Conservation (phyloP, 2,888 invertebrate genomes). For the Pristionchus exspectatus region DNA sequence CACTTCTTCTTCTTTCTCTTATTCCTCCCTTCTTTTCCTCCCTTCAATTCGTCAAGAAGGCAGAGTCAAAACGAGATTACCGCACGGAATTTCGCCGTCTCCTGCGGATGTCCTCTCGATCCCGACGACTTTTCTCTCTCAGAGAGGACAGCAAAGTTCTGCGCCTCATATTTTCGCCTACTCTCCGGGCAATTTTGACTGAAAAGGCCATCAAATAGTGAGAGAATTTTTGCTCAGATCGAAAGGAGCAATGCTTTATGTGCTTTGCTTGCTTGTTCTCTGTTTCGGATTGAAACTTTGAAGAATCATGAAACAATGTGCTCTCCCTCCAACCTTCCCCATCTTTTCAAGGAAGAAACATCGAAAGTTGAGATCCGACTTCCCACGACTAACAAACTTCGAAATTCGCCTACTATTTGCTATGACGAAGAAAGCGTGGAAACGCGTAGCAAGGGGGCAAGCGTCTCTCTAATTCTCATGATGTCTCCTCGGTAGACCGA, state of each 20-base stretch:
- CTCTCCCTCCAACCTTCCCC: too few relatives aligned
- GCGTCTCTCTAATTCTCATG: background rate
- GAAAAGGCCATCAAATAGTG: background rate
- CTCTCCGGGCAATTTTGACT: background rate
- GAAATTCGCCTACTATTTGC: background rate
- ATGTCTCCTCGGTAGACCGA: background rate
- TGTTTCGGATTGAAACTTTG: too few relatives aligned
- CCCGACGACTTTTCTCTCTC: background rate
- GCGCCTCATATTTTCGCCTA: background rate
- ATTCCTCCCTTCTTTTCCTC: constrained; percentile 55
- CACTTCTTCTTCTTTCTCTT: constrained; percentile 17
- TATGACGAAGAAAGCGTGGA: background rate
- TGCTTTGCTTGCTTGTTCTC: too few relatives aligned
- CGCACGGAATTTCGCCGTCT: constrained; percentile 14
- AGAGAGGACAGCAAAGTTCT: background rate
- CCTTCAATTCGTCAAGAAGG: constrained; percentile 43
- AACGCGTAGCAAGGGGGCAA: background rate
- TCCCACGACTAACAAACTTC: background rate
- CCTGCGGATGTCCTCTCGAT: background rate
- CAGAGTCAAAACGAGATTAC: constrained; percentile 15
- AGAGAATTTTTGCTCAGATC: too few relatives aligned
- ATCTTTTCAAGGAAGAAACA: background rate
- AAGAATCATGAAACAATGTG: too few relatives aligned
- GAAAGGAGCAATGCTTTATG: too few relatives aligned
- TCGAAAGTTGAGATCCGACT: background rate